Evolutionary conservation across 2,797 vertebrate species (phyloP), one percentile per base, ranked within the genome.

Genomic region (Brachyrhaphis roseni): DNA sequence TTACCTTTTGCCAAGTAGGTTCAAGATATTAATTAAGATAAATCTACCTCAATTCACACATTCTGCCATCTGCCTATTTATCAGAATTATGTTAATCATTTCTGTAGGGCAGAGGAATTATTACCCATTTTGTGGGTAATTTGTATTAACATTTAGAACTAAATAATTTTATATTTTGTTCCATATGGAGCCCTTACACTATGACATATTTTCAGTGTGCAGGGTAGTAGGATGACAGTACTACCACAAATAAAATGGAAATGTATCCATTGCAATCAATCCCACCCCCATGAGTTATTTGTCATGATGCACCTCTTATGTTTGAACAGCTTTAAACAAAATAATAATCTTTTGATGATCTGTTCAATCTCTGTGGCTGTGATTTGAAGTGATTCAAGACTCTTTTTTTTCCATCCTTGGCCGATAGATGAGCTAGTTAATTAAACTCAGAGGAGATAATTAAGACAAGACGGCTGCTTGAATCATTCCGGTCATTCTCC

Each of bases 11-110:
- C 95, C 89, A 96, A 98, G 96, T 95, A 94, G 94, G 96, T 98
- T 98, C 96, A 96, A 98, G 98, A 99, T 99, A 98, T 99, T 99
- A 99, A 99, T 99, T 99, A 99, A 99, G 98, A 99, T 99, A 99
- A 98, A 99, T 98, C 96, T 96, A 97, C 96, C 97, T 98, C 97
- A 97, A 98, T 98, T 98, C 97, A 97, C 96, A 97, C 96, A 97
- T 97, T 96, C 97, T 97, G 97, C 97, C 98, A 98, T 99, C 97
- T 96, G 96, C 96, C 98, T 98, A 99, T 99, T 99, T 98, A 99
- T 99, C 98, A 98, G 98, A 98, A 99, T 99, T 99, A 99, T 98
- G 98, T 97, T 98, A 99, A 99, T 99, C 97, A 98, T 99, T 99
- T 99, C 98, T 99, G 97, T 97, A 98, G 98, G 98, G 97, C 97